Percentiles rank a stretch among this genome's conserved stretches.
Conservation (phyloP, 2,797 vertebrate genomes). For the Pagetopsis macropterus region DNA sequence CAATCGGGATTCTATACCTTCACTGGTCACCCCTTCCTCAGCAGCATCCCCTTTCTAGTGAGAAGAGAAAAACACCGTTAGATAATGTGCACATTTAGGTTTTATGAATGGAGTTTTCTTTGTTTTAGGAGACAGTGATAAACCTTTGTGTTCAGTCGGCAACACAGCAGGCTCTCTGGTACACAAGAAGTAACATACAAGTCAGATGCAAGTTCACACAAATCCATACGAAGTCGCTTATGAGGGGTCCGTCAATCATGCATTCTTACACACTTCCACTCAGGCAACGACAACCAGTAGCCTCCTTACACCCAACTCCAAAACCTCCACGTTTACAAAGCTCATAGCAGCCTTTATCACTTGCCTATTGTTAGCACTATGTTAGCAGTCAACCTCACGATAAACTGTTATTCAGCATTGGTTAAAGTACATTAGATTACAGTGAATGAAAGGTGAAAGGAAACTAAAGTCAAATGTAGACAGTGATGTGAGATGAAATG, state of each 20-base stretch:
- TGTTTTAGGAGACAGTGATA: conserved; percentile 13
- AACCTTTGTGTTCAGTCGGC: background rate
- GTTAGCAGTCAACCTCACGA: conserved; percentile 37
- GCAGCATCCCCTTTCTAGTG: conserved; percentile 91
- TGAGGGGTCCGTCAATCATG: conserved; percentile 32
- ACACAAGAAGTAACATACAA: conserved; percentile 12
- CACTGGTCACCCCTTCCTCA: conserved; percentile 97
- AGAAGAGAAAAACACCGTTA: conserved; percentile 52
- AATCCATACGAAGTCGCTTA: conserved; percentile 21
- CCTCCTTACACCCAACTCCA: conserved; percentile 9
- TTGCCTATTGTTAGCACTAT: conserved; percentile 13
- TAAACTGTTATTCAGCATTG: conserved; percentile 36
- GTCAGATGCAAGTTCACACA: conserved; percentile 27
- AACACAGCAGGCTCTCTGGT: background rate
- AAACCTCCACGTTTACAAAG: conserved; percentile 26
- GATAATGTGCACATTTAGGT: background rate
- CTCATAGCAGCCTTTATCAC: conserved; percentile 12
- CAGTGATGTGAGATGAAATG: conserved; percentile 46
- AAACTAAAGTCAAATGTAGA: conserved; percentile 42
- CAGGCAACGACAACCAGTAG: conserved; percentile 17
- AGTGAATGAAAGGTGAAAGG: conserved; percentile 43
- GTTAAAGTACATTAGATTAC: conserved; percentile 38
- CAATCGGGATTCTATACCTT: conserved; percentile 85
- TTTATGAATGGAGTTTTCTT: background rate
- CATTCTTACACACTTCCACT: conserved; percentile 25